A percentile compares a stretch with the other conserved stretches of the same genome.
phyloP scores from a whole-genome alignment of 2,113 vertebrate species.

The Brachirus orientalis region DNA sequence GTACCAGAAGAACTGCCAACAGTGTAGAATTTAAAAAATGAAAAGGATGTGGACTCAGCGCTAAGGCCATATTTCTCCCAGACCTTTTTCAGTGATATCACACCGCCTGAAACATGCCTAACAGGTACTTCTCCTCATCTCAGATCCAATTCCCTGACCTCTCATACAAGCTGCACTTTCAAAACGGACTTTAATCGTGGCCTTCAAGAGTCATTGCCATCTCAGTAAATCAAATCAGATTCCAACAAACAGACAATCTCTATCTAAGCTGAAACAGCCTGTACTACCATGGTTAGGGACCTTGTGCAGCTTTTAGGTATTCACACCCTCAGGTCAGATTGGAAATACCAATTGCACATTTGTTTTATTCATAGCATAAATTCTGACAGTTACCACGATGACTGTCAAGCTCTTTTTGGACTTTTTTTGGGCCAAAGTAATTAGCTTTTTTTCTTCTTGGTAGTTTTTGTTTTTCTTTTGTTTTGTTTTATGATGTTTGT shows the following conservation, averaged over 20 bases:
- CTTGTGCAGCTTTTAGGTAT: slow-evolving; percentile 53
- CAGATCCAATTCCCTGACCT: slow-evolving; percentile 25
- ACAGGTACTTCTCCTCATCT: slow-evolving; percentile 33
- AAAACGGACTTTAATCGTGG: slow-evolving; percentile 34
- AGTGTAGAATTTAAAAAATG: slow-evolving; percentile 30
- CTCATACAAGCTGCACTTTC: slow-evolving; percentile 13
- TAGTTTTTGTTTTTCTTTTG: neutral
- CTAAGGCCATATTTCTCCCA: slow-evolving; percentile 7
- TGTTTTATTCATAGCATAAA: slow-evolving; percentile 68
- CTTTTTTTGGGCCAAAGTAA: neutral
- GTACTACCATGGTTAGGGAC: slow-evolving; percentile 15
- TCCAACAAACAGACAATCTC: slow-evolving; percentile 40
- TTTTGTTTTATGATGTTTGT: slow-evolving; percentile 14
- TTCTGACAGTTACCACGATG: slow-evolving; percentile 65
- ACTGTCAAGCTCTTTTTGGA: slow-evolving; percentile 41
- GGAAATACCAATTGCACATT: slow-evolving; percentile 71
- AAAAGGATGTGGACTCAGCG: slow-evolving; percentile 37
- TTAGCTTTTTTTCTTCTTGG: neutral
- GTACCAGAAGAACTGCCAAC: slow-evolving; percentile 25
- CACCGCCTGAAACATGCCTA: neutral
- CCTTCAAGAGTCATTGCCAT: slow-evolving; percentile 31
- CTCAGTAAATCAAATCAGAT: slow-evolving; percentile 40
- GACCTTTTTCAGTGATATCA: slow-evolving; percentile 15
- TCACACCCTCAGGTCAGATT: slow-evolving; percentile 63
- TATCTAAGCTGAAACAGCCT: slow-evolving; percentile 9